Evolutionary conservation across 2,888 invertebrate genomes (phyloP), one percentile per base, ranked within the genome.

Genomic region (Eremobia ochroleuca): DNA sequence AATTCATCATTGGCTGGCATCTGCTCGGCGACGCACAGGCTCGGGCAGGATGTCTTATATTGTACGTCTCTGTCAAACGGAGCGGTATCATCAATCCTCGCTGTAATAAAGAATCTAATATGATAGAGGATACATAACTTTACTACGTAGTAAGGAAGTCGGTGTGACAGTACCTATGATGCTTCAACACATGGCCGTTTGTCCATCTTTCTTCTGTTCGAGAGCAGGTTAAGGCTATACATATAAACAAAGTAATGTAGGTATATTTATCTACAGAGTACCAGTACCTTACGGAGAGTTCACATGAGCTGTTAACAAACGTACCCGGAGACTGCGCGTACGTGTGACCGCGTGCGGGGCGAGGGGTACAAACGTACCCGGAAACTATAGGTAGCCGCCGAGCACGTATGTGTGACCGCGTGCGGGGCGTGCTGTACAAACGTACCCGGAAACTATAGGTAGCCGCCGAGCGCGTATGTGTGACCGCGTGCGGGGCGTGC

Each of bases 1-100:
- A 85, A 85, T 87, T 83, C 78, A 87, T 86, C 76, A 86, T 77
- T 46, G 78, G 62, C 40, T 62, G 67, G 73, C 82, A 79, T 75
- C 75, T 81, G 73, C 64, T 61, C 61, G 34, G 72, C 49, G 59
- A n/a, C 46, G 79, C 65, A 59, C 37, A 4, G 55, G 46, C 65
- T 43, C n/a, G 8, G 40, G 40, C 58, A 52, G 67, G 67, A 65
- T 49, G 69, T 79, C 69, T 70, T 66, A 58, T 67, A 66, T 34
- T 37, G 43, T 6, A 61, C 61, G 66, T 67, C 66, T 66, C 61
- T 70, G 79, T 79, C 79, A 58, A 4, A 25, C 66, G 55, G 15
- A 55, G 69, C 49, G 31, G 40, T 13, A 25, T 11, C 40, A 73
- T 79, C 70, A 66, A 66, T 83, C 69, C 61, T 69, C 28, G 59